Base-by-base conservation (phyloP, 2,888 invertebrate species). In the Erebia epiphron region DNA sequence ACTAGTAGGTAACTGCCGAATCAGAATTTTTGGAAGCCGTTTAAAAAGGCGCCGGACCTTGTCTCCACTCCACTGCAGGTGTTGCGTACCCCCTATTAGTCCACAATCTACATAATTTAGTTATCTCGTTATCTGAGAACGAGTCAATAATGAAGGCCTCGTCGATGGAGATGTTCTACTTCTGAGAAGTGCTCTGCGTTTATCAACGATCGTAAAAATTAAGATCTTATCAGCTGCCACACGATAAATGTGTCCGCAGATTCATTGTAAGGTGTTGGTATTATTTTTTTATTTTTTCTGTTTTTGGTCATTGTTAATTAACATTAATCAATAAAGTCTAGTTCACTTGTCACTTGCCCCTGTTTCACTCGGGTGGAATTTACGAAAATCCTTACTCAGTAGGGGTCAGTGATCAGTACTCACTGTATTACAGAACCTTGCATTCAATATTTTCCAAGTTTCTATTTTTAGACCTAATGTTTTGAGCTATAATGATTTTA, bases 141-240 rank as follows among this genome's bases (percentile, higher is more conserved):
- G 18, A 65, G 58, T 68, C 77, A 75, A 69, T 75, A 77, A 76
- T 76, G 74, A 79, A 75, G 78, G 72, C 72, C 75, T 75, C 73
- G 72, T 46, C 54, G 62, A 56, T 52, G 71, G 64, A 69, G 67
- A 67, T 62, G 62, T 75, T 75, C 74, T n/a, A n/a, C n/a, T n/a
- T n/a, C n/a, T 61, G 46, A 70, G 72, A 74, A 73, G 10, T 10
- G 41, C 4, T 62, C 49, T 49, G 9, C 46, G 21, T 62, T 73
- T 74, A 75, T 75, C 75, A 67, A 66, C 10, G 14, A 21, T 35
- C 46, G 60, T 72, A 60, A 60, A 72, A 72, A 68, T 13, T 14
- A 1, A 49, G 58, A 65, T 69, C 49, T 56, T 68, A 66, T 72
- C 58, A 52, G 50, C 16, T 21, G 57, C 46, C 14, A 50, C 49